Base-by-base conservation (phyloP, 2,113 vertebrate genomes). In the Alaudala cheleensis region DNA sequence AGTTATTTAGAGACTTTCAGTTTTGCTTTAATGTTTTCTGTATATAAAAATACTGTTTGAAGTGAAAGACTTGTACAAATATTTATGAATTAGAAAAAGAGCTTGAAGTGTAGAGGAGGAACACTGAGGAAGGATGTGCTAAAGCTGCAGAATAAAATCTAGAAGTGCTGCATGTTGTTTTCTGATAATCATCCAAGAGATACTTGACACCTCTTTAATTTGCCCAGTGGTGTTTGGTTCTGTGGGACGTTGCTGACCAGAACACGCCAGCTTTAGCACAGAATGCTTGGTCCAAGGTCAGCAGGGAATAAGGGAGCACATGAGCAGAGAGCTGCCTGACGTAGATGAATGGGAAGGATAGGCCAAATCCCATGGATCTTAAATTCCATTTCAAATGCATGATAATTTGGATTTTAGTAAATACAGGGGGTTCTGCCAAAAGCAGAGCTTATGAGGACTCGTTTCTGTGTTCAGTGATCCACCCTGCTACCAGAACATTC, bases 1-100 rank as follows among this genome's bases (percentile, higher is more conserved):
- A 85, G 58, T 97, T 93, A 84, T 96, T 96, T 91, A 54, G 94
- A 95, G 85, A 84, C 95, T 98, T 96, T 96, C 91, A 95, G 96
- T 97, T 97, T 95, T 94, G 90, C 74, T 95, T 94, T 97, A 92
- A 95, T 85, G 29, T 77, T 91, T 70, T 80, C 62, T 57, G 34
- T 73, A 18, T 45, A 40, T 70, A 62, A 92, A 88, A 82, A 62
- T 80, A 61, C 0, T 31, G 22, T 54, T 77, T 16, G 8, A 77
- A 54, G 39, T 24, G 42, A 51, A 80, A 67, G 47, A 56, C 24
- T 67, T 19, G 10, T 29, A 47, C 34, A 62, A 40, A 49, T 94
- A 81, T 50, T 86, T 84, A 53, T 37, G 50, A 95, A 74, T 66
- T 71, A 29, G 37, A 57, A 71, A 81, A 92, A 47, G 47, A 87